Conservation (phyloP, 2,113 vertebrate species). For the Alouatta palliata region DNA sequence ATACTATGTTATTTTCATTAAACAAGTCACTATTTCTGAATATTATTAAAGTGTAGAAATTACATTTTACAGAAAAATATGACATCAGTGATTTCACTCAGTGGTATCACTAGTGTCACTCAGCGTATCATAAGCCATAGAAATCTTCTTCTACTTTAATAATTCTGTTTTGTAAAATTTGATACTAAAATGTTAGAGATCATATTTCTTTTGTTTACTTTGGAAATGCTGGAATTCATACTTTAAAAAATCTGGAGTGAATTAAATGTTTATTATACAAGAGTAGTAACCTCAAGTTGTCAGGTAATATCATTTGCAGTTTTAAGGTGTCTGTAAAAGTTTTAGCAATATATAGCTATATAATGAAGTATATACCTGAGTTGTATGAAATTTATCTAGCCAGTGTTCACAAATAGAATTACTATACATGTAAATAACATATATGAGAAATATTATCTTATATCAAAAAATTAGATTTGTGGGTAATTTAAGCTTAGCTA, state of each 20-base stretch:
- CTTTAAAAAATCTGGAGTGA: slow-evolving; percentile 50
- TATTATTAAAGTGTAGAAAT: slow-evolving; percentile 34
- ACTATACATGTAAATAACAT: slow-evolving; percentile 30
- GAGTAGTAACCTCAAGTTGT: slow-evolving; percentile 74
- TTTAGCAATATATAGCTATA: slow-evolving; percentile 63
- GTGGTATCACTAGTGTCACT: not conserved
- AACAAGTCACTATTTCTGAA: slow-evolving; percentile 64
- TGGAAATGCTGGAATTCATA: slow-evolving; percentile 32
- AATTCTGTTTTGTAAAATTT: slow-evolving; percentile 55
- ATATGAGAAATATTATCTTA: slow-evolving; percentile 10
- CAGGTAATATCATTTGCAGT: slow-evolving; percentile 82
- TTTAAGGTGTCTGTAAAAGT: slow-evolving; percentile 81
- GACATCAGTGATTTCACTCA: not conserved
- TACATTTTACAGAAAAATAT: not conserved
- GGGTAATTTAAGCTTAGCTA: slow-evolving; percentile 28
- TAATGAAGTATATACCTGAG: slow-evolving; percentile 67
- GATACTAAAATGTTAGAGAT: slow-evolving; percentile 53
- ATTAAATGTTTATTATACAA: slow-evolving; percentile 82
- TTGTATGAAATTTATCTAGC: slow-evolving; percentile 32
- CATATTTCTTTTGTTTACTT: slow-evolving; percentile 72
- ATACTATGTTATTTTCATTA: slow-evolving; percentile 58
- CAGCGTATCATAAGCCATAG: slow-evolving; percentile 57
- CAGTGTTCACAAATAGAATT: slow-evolving; percentile 11
- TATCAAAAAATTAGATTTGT: slow-evolving; percentile 38
- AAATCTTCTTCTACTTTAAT: slow-evolving; percentile 63